Evolutionary conservation across 2,797 vertebrate species (phyloP).

Genomic region (Gouania willdenowi): DNA sequence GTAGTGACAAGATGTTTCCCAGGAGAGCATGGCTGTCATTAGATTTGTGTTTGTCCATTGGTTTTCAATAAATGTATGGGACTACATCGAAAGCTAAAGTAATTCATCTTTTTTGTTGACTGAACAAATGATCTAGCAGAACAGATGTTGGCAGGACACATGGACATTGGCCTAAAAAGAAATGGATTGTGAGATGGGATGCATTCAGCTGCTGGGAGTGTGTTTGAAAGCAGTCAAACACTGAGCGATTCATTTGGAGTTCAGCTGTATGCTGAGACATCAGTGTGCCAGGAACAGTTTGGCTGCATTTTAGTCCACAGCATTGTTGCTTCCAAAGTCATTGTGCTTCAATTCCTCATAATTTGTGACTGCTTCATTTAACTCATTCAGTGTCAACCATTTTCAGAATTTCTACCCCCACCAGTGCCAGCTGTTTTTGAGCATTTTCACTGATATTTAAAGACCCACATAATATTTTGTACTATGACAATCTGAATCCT

Average conservation of each 20-base stretch:
- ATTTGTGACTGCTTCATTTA: too few species aligned
- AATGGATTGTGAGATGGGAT: not conserved
- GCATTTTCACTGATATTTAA: too few species aligned
- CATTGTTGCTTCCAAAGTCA: conserved; percentile 11
- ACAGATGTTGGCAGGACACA: conserved; percentile 23
- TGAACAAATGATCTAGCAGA: conserved; percentile 42
- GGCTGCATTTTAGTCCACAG: conserved; percentile 7
- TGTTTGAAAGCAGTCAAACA: conserved; percentile 5
- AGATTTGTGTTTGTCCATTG: conserved; percentile 33
- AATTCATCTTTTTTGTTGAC: conserved; percentile 39
- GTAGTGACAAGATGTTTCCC: conserved; percentile 44
- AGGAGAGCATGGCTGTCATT: conserved; percentile 52
- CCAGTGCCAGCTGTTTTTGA: too few species aligned
- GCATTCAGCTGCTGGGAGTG: not conserved
- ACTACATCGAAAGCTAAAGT: conserved; percentile 29
- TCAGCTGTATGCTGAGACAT: conserved; percentile 10
- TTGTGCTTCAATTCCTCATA: not conserved
- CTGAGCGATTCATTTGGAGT: conserved; percentile 4
- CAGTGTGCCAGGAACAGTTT: not conserved
- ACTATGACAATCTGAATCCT: too few species aligned
- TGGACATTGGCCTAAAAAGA: conserved; percentile 10
- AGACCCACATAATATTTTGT: too few species aligned
- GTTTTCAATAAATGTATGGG: conserved; percentile 56
- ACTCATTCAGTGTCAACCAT: too few species aligned
- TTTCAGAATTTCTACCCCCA: too few species aligned